Percentiles rank a stretch among this genome's conserved stretches.
These are phyloP conservation scores for Cephus pygmeus DNA, from an alignment of 2,888 invertebrate genomes.

Conservation along the genomic window DNA sequence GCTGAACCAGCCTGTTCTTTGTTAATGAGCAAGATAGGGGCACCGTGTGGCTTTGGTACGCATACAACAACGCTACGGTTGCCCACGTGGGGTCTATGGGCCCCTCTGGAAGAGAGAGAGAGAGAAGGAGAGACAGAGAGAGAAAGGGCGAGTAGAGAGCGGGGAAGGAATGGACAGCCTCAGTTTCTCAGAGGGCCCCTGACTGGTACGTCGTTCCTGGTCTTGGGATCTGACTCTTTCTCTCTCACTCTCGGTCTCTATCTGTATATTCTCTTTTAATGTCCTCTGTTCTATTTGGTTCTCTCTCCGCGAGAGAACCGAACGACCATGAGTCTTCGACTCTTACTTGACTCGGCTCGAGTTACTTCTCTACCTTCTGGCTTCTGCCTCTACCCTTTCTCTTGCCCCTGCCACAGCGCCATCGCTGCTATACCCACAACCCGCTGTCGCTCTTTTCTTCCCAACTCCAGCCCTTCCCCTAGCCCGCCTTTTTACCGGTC, in stretches of 20 bases:
- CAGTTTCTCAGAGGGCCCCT: slow-evolving; percentile 2
- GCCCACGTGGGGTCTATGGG: slow-evolving; percentile 25
- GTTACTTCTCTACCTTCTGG: not conserved
- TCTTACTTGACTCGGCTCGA: not conserved
- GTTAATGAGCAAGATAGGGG: slow-evolving; percentile 19
- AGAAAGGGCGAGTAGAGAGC: slow-evolving; percentile 4
- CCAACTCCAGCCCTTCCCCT: not conserved
- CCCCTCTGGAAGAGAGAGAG: slow-evolving; percentile 16
- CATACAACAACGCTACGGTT: not conserved
- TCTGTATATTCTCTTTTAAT: not conserved
- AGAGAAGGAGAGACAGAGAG: slow-evolving; percentile 15
- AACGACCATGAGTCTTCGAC: slow-evolving; percentile 1
- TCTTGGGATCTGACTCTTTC: not conserved
- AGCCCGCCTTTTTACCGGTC: slow-evolving; percentile 2
- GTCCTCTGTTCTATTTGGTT: not conserved
- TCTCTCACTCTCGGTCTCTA: not conserved
- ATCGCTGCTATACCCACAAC: not conserved
- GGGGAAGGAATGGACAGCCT: not conserved
- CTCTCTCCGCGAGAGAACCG: not conserved
- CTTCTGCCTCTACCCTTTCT: not conserved
- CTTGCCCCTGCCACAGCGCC: not conserved
- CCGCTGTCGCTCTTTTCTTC: not conserved
- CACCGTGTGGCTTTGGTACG: slow-evolving; percentile 17
- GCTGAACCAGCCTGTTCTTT: not conserved
- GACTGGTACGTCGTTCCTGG: not conserved